A percentile compares a stretch with the other conserved stretches of the same genome.
These are phyloP conservation scores for Drosophila mulleri DNA, from an alignment of 2,888 invertebrate species.

Conservation along the genomic window DNA sequence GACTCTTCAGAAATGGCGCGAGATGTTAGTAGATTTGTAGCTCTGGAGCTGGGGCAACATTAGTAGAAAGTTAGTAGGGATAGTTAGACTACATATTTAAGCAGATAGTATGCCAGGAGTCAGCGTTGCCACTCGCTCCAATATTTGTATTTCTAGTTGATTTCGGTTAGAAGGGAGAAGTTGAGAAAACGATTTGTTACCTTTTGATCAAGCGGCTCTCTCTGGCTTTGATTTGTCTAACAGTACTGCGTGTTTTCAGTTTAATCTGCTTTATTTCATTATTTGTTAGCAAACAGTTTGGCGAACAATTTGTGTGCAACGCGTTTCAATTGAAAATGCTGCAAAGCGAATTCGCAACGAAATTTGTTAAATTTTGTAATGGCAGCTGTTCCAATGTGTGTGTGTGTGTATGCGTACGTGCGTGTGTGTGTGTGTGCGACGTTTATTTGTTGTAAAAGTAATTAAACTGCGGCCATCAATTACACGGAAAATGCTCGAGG, in stretches of 20 bases:
- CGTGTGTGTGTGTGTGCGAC: constrained; percentile 40
- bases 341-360: constrained; percentile 71
- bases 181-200: constrained; percentile 33
- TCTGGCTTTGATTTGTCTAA: constrained; percentile 24
- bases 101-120: constrained; percentile 23
- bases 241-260: background rate
- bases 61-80: constrained; percentile 26
- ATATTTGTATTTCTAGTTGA: constrained; percentile 14
- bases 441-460: constrained; percentile 79
- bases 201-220: constrained; percentile 34
- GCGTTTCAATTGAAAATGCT: constrained; percentile 54
- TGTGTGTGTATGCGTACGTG: constrained; percentile 27
- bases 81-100: background rate
- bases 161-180: constrained; percentile 15
- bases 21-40: background rate
- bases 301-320: constrained; percentile 42
- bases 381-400: constrained; percentile 43
- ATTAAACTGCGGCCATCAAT: constrained; percentile 75
- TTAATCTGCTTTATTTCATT: background rate
- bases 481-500: constrained; percentile 68
- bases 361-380: constrained; percentile 71
- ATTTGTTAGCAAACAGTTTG: constrained; percentile 16
- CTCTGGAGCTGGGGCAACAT: background rate
- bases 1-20: too few relatives aligned
- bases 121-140: constrained; percentile 16